Conservation (phyloP, 2,888 invertebrate genomes). For the Ochlodes sylvanus region DNA sequence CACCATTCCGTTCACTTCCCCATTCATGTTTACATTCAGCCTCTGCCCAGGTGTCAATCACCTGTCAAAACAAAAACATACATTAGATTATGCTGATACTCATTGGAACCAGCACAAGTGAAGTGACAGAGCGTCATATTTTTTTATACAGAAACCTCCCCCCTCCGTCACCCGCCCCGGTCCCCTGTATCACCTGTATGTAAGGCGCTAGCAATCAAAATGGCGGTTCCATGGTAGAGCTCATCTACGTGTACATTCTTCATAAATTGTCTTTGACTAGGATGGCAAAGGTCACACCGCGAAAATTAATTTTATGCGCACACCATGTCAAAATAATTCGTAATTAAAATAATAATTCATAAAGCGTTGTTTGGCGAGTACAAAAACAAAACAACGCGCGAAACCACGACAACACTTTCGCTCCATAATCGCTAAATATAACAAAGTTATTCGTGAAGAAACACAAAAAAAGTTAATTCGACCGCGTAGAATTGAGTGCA, state of each 20-base stretch:
- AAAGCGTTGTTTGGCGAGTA: slow-evolving; percentile 13
- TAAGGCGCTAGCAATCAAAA: slow-evolving; percentile 79
- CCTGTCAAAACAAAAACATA: slow-evolving; percentile 63
- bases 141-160: slow-evolving; percentile 66
- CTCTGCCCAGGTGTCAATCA: slow-evolving; percentile 65
- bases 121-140: slow-evolving; percentile 67
- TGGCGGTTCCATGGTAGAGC: slow-evolving; percentile 76
- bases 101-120: slow-evolving; percentile 57
- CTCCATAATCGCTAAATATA: slow-evolving; percentile 42
- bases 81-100: slow-evolving; percentile 62
- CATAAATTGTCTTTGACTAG: slow-evolving; percentile 46
- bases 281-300: slow-evolving; percentile 53
- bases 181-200: too few relatives aligned
- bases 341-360: slow-evolving; percentile 15
- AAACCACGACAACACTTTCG: slow-evolving; percentile 42
- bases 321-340: slow-evolving; percentile 7
- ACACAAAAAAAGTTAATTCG: not conserved
- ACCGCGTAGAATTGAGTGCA: slow-evolving; percentile 7
- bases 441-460: slow-evolving; percentile 43
- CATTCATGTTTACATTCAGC: slow-evolving; percentile 68
- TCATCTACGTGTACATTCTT: slow-evolving; percentile 68
- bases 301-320: slow-evolving; percentile 40
- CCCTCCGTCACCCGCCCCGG: slow-evolving; percentile 61
- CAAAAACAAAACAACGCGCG: slow-evolving; percentile 38
- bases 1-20: slow-evolving; percentile 70